Evolutionary conservation across 1,140 invertebrate species (phyloP), one percentile per base, ranked within the genome.

Genomic region (Alviniconcha marisindica): DNA sequence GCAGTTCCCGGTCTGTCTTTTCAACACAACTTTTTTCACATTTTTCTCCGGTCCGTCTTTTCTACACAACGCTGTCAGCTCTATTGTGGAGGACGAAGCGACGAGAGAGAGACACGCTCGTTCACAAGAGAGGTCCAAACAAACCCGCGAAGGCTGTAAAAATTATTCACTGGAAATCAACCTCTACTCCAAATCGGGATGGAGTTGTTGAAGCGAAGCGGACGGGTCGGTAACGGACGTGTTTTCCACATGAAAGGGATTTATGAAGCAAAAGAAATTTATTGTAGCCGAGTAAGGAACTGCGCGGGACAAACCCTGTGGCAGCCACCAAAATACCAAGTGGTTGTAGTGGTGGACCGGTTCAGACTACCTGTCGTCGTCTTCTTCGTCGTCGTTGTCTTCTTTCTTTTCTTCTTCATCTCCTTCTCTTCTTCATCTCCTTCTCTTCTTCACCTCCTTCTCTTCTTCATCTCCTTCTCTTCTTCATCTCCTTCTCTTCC

Each of bases 101-200:
- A 28, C 48, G 33, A 40, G n/a, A 36, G 24, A 60, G 40, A 31
- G 56, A 14, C 78, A 63, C 78, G 38, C 78, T 60, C 5, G 33
- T 48, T 2, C 51, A 42, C 77, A 79, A 40, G 77, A 36, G 2
- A 7, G 78, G 15, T 33, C 56, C 54, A 80, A 80, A 63, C 54
- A 80, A 80, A 63, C 56, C n/a, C n/a, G 31, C 33, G n/a, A 44
- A 10, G 60, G 56, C 60, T 80, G 51, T 66, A 80, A 66, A 80
- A 80, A 63, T 80, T 80, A 80, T 80, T 80, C 78, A 80, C 78
- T 80, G 78, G 78, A 80, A 66, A 80, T 80, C 78, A 80, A 80
- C 78, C 60, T 24, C 77, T 21, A 14, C 60, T 66, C 60, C 7
- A 48, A 48, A 48, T 10, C 18, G 44, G 44, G 51, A 77, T 56